These are phyloP conservation scores for Meghimatium bilineatum DNA, from an alignment of 2,888 invertebrate species.

Conservation along the genomic window DNA sequence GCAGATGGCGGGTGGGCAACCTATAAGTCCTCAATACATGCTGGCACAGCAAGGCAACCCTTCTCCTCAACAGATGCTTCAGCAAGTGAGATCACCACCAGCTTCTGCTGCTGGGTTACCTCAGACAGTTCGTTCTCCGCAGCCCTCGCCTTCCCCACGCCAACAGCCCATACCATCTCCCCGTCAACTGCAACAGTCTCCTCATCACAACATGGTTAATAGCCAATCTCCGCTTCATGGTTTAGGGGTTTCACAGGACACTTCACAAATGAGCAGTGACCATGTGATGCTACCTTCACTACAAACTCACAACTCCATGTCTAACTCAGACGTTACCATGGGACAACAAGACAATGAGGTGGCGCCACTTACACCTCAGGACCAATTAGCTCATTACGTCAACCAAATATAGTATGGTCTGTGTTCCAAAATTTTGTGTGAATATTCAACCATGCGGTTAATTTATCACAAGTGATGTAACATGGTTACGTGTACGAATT, in stretches of 20 bases:
- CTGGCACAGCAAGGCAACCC: constrained; percentile 74
- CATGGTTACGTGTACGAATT: constrained; percentile 21
- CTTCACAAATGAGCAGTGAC: constrained; percentile 79
- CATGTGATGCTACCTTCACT: constrained; percentile 77
- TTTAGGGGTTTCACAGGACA: constrained; percentile 76
- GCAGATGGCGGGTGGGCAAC: constrained; percentile 78
- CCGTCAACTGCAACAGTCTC: constrained; percentile 76
- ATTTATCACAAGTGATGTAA: constrained; percentile 24
- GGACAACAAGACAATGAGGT: constrained; percentile 71
- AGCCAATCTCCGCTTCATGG: constrained; percentile 75
- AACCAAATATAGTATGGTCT: constrained; percentile 79
- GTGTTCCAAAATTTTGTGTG: constrained; percentile 16
- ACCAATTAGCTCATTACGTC: constrained; percentile 96
- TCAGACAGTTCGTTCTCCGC: constrained; percentile 83
- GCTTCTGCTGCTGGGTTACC: constrained; percentile 76
- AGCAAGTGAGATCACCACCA: constrained; percentile 89
- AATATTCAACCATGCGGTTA: constrained; percentile 22
- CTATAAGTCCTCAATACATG: constrained; percentile 82
- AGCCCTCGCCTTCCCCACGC: constrained; percentile 86
- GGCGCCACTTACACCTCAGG: constrained; percentile 89
- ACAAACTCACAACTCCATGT: constrained; percentile 61
- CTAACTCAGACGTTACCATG: constrained; percentile 69
- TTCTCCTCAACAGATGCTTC: constrained; percentile 85
- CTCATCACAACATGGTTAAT: constrained; percentile 73
- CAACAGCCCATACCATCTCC: constrained; percentile 78